phyloP scores from a whole-genome alignment of 2,113 vertebrate genomes.

The Jacana jacana region DNA sequence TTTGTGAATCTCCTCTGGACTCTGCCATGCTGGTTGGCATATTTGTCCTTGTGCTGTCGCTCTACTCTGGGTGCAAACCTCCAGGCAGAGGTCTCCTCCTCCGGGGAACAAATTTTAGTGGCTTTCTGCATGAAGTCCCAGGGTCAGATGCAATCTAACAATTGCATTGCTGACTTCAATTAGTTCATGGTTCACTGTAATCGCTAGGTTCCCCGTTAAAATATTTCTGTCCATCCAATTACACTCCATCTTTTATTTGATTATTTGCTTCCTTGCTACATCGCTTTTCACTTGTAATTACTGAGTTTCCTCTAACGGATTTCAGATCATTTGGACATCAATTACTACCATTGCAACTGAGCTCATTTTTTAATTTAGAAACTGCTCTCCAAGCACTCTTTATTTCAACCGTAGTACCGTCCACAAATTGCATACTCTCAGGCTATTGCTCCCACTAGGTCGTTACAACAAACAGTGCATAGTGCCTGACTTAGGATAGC shows the following conservation, averaged over 20 bases:
- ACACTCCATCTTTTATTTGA: background rate
- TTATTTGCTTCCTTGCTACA: constrained; percentile 24
- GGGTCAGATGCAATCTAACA: background rate
- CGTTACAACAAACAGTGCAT: background rate
- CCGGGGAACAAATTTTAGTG: background rate
- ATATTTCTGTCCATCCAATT: background rate
- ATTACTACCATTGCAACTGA: background rate
- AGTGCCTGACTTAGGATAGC: background rate
- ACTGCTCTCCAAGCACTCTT: constrained; percentile 16
- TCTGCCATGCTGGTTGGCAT: background rate
- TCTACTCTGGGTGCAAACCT: background rate
- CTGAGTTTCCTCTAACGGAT: constrained; percentile 1
- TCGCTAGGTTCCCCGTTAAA: background rate
- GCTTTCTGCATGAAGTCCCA: background rate
- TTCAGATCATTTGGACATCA: constrained; percentile 29
- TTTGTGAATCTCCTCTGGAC: background rate
- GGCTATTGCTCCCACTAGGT: background rate
- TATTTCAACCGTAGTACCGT: background rate
- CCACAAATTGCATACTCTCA: background rate
- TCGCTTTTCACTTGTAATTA: constrained; percentile 1
- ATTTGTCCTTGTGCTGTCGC: background rate
- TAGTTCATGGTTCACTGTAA: constrained; percentile 5
- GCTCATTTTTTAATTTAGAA: constrained; percentile 1
- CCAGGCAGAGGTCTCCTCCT: background rate
- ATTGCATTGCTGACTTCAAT: background rate